phyloP scores from a whole-genome alignment of 2,113 vertebrate genomes.

The Nothocercus julius region DNA sequence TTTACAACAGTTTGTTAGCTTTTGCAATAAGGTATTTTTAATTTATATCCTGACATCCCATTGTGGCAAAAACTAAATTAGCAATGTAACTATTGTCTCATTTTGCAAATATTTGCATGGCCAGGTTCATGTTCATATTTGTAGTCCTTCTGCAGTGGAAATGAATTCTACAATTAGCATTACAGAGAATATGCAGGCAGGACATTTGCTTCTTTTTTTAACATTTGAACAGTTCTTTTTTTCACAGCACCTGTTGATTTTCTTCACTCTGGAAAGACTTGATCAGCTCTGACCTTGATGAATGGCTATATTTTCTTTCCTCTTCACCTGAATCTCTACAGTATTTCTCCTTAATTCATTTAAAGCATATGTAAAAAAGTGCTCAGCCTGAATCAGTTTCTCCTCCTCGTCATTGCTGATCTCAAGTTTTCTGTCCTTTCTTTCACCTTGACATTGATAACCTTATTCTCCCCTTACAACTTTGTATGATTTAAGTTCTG shows the following conservation, averaged over 20 bases:
- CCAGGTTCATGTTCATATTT: not conserved
- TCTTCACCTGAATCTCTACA: not conserved
- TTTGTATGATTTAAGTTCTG: not conserved
- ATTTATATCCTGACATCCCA: not conserved
- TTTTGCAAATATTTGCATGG: not conserved
- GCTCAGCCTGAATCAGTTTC: not conserved
- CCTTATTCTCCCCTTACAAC: accelerated
- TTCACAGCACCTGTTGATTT: not conserved
- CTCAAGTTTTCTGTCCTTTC: not conserved
- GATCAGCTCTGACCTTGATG: not conserved
- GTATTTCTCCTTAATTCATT: not conserved
- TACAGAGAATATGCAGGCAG: not conserved
- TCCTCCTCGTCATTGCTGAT: not conserved
- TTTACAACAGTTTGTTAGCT: not conserved
- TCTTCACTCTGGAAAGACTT: not conserved
- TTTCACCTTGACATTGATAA: not conserved
- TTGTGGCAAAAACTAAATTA: not conserved
- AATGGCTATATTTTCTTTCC: not conserved
- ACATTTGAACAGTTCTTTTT: not conserved
- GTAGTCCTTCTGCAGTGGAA: not conserved
- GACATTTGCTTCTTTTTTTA: not conserved
- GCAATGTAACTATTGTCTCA: not conserved
- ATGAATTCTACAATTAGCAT: too few species aligned
- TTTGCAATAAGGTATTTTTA: not conserved
- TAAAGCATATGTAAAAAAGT: not conserved